Base-by-base conservation (phyloP, 2,113 vertebrate species). In the Phaethon lepturus region DNA sequence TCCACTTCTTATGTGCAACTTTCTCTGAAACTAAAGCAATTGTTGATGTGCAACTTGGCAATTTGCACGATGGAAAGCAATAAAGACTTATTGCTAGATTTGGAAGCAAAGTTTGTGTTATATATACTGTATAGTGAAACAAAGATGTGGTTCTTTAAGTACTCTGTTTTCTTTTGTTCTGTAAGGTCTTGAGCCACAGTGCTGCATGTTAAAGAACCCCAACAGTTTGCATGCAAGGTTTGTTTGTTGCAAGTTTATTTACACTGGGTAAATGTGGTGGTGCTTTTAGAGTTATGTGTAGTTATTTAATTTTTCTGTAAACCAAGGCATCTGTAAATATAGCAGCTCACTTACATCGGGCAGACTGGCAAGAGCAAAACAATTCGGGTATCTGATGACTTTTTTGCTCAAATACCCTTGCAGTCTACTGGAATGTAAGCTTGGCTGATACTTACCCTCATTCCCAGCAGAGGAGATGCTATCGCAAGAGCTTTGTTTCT, bases 401-500 rank as follows among this genome's bases (percentile, higher is more conserved):
- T 86, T 89, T 88, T 86, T 89, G 6, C 20, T 87, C 42, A 40
- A 68, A 85, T 73, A 76, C 25, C 42, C 23, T 66, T 62, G 44
- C 63, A 76, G 42, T 55, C 87, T 91, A 6, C 63, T 83, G 93
- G 84, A 96, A 93, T 58, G 93, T 64, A 18, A 59, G 50, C n/a
- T 38, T 91, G 93, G 91, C 87, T 88, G 77, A n/a, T 55, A 23
- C 26, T 78, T 4, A 0, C n/a, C 24, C 50, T 94, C 20, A 5
- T 94, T 95, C 62, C 76, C 59, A 4, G 71, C 71, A 69, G 77
- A 86, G 73, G 49, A 86, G 91, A 82, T 97, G 77, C 77, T 94
- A 25, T 88, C n/a, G 1, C 49, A 83, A 72, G 47, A 68, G 45
- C 1, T 3, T 85, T 93, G 77, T 76, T 96, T 84, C 81, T 62